These are phyloP conservation scores for Acleris literana DNA, from an alignment of 2,888 invertebrate species.

Conservation along the genomic window DNA sequence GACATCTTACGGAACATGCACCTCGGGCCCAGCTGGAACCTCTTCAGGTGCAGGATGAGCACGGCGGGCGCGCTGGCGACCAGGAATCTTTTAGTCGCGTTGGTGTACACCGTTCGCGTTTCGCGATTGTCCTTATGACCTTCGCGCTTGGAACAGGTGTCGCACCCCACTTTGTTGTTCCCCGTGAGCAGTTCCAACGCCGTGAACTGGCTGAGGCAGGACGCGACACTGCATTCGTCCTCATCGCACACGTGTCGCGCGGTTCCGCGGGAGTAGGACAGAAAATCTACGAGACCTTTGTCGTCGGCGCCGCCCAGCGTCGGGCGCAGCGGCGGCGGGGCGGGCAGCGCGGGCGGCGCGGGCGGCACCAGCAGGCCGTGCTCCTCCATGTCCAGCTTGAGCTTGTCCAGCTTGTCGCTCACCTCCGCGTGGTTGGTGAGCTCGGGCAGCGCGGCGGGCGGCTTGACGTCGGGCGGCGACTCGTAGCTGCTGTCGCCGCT, in stretches of 20 bases:
- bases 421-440: constrained; percentile 57
- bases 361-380: constrained; percentile 4
- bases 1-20: constrained; percentile 92
- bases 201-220: constrained; percentile 96
- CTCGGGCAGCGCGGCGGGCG: constrained; percentile 47
- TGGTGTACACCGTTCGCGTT: constrained; percentile 86
- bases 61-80: constrained; percentile 96
- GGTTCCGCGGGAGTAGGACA: constrained; percentile 74
- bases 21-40: constrained; percentile 93
- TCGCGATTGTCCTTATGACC: constrained; percentile 85
- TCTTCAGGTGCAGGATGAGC: constrained; percentile 96
- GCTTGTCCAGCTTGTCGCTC: constrained; percentile 57
- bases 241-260: constrained; percentile 89
- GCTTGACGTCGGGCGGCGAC: constrained; percentile 57
- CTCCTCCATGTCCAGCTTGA: constrained; percentile 67
- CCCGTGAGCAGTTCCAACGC: constrained; percentile 95
- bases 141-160: constrained; percentile 90
- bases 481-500: constrained; percentile 70
- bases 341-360: constrained; percentile 49
- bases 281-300: constrained; percentile 55
- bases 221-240: constrained; percentile 92
- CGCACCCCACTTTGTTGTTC: constrained; percentile 96
- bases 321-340: constrained; percentile 53
- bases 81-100: constrained; percentile 92
- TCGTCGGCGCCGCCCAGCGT: constrained; percentile 64